A percentile compares a stretch with the other conserved stretches of the same genome.
Evolutionary conservation across 1,140 invertebrate genomes (phyloP).

Genomic region (Myzus persicae): DNA sequence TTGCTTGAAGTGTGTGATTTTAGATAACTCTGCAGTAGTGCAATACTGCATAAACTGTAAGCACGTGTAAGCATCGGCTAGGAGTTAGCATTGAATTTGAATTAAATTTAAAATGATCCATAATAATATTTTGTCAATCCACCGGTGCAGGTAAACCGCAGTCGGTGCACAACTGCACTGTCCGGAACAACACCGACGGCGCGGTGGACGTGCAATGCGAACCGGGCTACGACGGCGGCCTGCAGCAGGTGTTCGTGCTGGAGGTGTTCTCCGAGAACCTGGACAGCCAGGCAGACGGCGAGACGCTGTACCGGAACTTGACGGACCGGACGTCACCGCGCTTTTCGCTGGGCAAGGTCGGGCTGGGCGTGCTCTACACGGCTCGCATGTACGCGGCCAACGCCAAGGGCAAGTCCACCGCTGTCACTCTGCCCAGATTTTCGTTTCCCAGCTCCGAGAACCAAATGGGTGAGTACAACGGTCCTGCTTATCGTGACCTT

Average conservation of each 20-base stretch:
- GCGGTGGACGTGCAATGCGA: conserved; percentile 79
- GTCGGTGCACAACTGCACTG: conserved; percentile 76
- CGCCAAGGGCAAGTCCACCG: conserved; percentile 77
- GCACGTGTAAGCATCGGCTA: no score
- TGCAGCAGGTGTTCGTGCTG: conserved; percentile 81
- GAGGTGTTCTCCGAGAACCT: conserved; percentile 75
- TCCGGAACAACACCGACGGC: conserved; percentile 77
- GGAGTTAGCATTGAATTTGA: no score
- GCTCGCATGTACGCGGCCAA: conserved; percentile 80
- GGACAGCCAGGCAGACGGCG: conserved; percentile 73
- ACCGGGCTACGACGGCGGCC: conserved; percentile 83
- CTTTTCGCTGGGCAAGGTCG: conserved; percentile 74
- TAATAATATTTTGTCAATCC: neutral
- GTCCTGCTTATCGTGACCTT: neutral
- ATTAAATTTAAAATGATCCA: no score
- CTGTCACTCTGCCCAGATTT: conserved; percentile 76
- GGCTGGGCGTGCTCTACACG: conserved; percentile 75
- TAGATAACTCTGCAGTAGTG: no score
- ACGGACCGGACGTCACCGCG: conserved; percentile 70
- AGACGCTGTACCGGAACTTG: conserved; percentile 71
- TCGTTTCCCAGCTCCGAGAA: conserved; percentile 82
- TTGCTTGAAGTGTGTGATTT: no score
- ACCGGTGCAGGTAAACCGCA: conserved; percentile 73
- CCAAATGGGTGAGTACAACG: conserved; percentile 73
- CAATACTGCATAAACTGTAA: no score